phyloP scores from a whole-genome alignment of 2,113 vertebrate genomes.

The Myotis davidii region DNA sequence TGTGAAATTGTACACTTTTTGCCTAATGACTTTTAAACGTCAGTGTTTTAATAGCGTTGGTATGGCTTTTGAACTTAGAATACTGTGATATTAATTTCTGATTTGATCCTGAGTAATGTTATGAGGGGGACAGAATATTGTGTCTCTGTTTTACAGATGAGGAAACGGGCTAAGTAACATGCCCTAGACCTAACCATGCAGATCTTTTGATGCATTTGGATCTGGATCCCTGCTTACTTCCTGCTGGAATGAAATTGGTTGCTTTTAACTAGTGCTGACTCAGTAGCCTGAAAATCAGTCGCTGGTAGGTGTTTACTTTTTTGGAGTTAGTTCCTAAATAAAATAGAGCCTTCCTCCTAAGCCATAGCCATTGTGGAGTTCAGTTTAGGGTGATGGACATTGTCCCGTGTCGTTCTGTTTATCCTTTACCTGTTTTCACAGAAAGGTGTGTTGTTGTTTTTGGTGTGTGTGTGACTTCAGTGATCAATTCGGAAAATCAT shows the following conservation, averaged over 20 bases:
- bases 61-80: not conserved
- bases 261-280: not conserved
- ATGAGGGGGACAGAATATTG: not conserved
- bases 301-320: not conserved
- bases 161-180: not conserved
- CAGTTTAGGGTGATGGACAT: not conserved
- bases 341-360: not conserved
- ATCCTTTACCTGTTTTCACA: not conserved
- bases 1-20: not conserved
- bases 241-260: not conserved
- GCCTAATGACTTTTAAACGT: not conserved
- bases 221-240: not conserved
- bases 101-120: not conserved
- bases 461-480: not conserved
- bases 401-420: not conserved
- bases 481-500: not conserved
- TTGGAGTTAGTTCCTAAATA: not conserved
- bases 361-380: not conserved
- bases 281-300: not conserved
- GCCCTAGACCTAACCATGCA: too few relatives aligned
- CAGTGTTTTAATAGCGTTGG: not conserved
- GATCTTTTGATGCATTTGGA: not conserved
- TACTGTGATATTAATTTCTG: not conserved
- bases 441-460: not conserved
- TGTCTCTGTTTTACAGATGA: not conserved